Base-by-base conservation (phyloP, 2,888 invertebrate genomes). In the Molorchus minor region DNA sequence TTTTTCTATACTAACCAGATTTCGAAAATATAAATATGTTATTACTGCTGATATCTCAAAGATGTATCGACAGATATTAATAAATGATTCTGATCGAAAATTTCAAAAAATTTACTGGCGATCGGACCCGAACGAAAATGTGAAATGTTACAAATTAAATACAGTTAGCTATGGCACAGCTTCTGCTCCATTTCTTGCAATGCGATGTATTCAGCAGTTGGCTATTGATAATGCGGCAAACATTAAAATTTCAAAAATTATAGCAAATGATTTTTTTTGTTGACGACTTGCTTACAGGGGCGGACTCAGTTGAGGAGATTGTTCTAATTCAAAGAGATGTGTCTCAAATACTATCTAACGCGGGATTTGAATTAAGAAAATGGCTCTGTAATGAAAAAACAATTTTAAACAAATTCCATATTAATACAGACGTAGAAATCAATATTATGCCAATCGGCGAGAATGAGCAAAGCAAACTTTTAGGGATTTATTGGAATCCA, bases 221-320 rank as follows among this genome's bases (percentile, higher is more conserved):
- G n/a, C n/a, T n/a, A n/a, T n/a, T n/a, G n/a, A n/a, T n/a, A n/a
- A n/a, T n/a, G 7, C 30, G 51, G 41, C 21, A 12, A 61, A 29
- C 52, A 59, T 64, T 4, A 15, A 19, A 20, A 56, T 53, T 4
- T 20, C 56, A 30, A 10, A 49, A 43, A 56, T 63, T 12, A 62
- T 67, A 13, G 15, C 47, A 46, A 41, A 60, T 17, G n/a, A 52
- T 63, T 47, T 69, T 69, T 33, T 69, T 59, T 33, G 56, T 69
- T 12, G 68, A 70, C 44, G 69, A 67, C 16, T 5, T 64, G 0
- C 12, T 68, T 13, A 52, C 61, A 1, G 64, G 60, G 5, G 36
- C 53, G 0, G 56, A 69, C 38, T 46, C 60, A 5, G 17, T 40
- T 13, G 10, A 36, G n/a, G 62, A 68, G 7, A 8, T 65, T 10